Evolutionary conservation across 2,797 vertebrate species (phyloP), one percentile per base, ranked within the genome.

Genomic region (Rhadinocentrus ornatus): DNA sequence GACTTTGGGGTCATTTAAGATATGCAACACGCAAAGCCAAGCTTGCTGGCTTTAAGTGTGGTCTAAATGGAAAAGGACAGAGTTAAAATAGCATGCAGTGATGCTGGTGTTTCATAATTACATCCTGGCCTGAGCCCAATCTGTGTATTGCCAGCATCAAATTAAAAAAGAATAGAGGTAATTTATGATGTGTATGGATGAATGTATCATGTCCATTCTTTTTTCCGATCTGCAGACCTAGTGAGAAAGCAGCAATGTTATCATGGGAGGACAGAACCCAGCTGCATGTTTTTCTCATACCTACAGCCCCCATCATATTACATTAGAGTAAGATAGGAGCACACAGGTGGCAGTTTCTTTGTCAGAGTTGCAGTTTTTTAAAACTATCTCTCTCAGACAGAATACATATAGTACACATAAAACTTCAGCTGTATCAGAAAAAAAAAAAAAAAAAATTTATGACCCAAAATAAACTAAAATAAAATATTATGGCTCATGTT

Each of bases 31-130:
- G 52, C 55, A 74, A 46, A 71, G 34, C 20, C 65, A 16, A 59
- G 59, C 53, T 53, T 55, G 52, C 80, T 85, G 85, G 78, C 82
- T 88, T 81, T 69, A 80, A 82, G 75, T 76, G 69, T 52, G 82
- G 74, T 87, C 73, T 39, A 69, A 75, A 68, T 61, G 69, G 67
- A 73, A 83, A 82, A 84, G 74, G 77, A 81, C 80, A 72, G 44
- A 66, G 56, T 86, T 92, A 90, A 89, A 93, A 90, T 93, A 93
- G 83, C 73, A 50, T 75, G 82, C 6, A 78, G 91, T 81, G 82
- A 81, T 58, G 63, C 58, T 87, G 84, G 82, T 90, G 87, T 90
- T 87, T 86, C 83, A 74, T 90, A 92, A 41, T 41, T 41, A 91
- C 91, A 65, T 24, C n/a, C 39, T 56, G 88, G 80, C 86, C 65